Conservation (phyloP, 53 echinoderm and acorn worm genomes). For the Paracentrotus lividus region DNA sequence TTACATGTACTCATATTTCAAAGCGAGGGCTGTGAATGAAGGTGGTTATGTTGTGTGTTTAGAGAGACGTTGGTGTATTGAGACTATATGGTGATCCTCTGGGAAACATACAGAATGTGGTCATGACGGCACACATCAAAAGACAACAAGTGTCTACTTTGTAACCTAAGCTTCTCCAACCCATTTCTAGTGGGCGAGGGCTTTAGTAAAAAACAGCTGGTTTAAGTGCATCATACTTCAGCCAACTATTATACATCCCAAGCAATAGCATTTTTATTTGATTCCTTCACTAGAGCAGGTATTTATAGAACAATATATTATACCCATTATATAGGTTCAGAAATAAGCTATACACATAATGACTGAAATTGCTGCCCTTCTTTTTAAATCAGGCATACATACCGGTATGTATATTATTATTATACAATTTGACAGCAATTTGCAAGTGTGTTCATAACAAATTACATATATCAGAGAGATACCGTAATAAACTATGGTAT, state of each 20-base stretch:
- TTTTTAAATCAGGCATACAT: no score
- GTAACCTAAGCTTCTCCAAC: neutral
- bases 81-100: neutral
- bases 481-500: no score
- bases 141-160: slow-evolving; percentile 26
- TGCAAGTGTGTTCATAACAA: no score
- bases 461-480: no score
- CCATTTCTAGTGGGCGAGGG: neutral
- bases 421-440: no score
- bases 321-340: no score
- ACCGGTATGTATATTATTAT: no score
- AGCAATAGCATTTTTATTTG: neutral
- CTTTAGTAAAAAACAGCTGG: neutral
- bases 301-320: neutral
- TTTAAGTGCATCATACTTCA: slow-evolving; percentile 17
- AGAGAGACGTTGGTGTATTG: neutral
- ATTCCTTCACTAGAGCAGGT: neutral
- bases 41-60: neutral
- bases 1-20: no score
- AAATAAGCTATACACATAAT: no score
- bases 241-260: neutral
- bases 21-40: no score
- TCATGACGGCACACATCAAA: neutral
- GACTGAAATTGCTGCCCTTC: no score
- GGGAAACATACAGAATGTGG: neutral